A percentile compares a stretch with the other conserved stretches of the same genome.
Conservation (phyloP, 2,113 vertebrate species). For the Cynoglossus semilaevis region DNA sequence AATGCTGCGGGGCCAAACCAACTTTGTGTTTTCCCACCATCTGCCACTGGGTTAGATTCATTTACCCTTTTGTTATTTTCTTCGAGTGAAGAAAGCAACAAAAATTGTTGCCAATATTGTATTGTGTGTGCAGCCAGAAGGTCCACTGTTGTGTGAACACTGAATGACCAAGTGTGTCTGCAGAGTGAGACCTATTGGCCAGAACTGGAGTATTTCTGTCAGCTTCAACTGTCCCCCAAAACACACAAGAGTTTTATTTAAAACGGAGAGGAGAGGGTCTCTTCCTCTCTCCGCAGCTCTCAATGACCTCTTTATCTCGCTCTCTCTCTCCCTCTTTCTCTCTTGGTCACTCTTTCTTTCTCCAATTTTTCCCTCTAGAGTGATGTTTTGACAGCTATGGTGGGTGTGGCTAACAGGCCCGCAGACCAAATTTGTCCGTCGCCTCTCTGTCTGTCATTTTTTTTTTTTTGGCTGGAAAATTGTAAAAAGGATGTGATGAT, state of each 20-base stretch:
- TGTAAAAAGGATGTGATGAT: slow-evolving; percentile 50
- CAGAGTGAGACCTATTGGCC: not conserved
- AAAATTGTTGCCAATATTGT: too few species aligned
- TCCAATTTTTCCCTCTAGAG: slow-evolving; percentile 38
- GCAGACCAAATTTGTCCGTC: slow-evolving; percentile 62
- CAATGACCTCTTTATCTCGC: slow-evolving; percentile 32
- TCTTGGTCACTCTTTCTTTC: slow-evolving; percentile 11
- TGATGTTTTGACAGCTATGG: slow-evolving; percentile 70
- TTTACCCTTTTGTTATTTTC: too few species aligned
- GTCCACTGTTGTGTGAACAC: too few species aligned
- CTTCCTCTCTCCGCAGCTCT: slow-evolving; percentile 7
- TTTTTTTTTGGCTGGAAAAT: slow-evolving; percentile 56
- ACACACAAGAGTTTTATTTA: slow-evolving; percentile 74
- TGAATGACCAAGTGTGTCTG: not conserved
- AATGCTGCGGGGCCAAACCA: too few species aligned
- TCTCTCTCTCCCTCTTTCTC: slow-evolving; percentile 1
- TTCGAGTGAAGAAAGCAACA: too few species aligned
- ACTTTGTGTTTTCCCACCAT: too few species aligned
- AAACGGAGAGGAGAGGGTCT: slow-evolving; percentile 14
- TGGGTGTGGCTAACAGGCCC: slow-evolving; percentile 48
- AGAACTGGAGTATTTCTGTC: slow-evolving; percentile 72
- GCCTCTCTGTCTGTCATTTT: slow-evolving; percentile 63
- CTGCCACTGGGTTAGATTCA: too few species aligned
- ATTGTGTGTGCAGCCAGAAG: not conserved
- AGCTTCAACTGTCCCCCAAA: slow-evolving; percentile 83